phyloP scores from a whole-genome alignment of 2,888 invertebrate genomes.

The Seira ritae region DNA sequence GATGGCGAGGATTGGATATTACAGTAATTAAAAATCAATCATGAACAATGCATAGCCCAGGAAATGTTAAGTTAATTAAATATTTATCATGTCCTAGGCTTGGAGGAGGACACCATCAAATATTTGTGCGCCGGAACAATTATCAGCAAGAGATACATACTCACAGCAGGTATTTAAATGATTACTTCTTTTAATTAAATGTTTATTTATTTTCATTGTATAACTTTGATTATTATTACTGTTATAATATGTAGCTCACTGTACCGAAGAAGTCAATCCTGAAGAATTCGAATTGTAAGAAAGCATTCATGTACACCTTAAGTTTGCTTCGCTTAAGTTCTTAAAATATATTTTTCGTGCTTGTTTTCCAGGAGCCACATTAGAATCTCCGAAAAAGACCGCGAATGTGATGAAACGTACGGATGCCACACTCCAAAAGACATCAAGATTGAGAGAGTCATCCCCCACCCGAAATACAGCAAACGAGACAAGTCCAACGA shows the following conservation, averaged over 20 bases:
- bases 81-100: no score
- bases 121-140: slow-evolving; percentile 69
- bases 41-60: no score
- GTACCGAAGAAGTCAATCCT: slow-evolving; percentile 68
- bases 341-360: no score
- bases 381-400: slow-evolving; percentile 66
- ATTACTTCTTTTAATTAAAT: neutral
- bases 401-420: slow-evolving; percentile 59
- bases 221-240: neutral
- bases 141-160: slow-evolving; percentile 69
- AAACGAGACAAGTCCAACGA: slow-evolving; percentile 78
- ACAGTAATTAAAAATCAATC: slow-evolving; percentile 38
- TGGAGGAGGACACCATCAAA: slow-evolving; percentile 60
- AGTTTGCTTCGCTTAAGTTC: no score
- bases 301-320: neutral
- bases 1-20: slow-evolving; percentile 85
- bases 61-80: neutral
- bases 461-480: slow-evolving; percentile 79
- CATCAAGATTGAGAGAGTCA: slow-evolving; percentile 77
- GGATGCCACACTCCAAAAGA: slow-evolving; percentile 74
- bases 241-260: slow-evolving; percentile 59
- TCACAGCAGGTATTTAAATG: slow-evolving; percentile 55
- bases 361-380: slow-evolving; percentile 65
- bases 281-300: slow-evolving; percentile 58
- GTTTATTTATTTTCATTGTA: no score